Evolutionary conservation across 2,797 vertebrate species (phyloP), one percentile per base, ranked within the genome.

Genomic region (Schizothorax lantsangensis): DNA sequence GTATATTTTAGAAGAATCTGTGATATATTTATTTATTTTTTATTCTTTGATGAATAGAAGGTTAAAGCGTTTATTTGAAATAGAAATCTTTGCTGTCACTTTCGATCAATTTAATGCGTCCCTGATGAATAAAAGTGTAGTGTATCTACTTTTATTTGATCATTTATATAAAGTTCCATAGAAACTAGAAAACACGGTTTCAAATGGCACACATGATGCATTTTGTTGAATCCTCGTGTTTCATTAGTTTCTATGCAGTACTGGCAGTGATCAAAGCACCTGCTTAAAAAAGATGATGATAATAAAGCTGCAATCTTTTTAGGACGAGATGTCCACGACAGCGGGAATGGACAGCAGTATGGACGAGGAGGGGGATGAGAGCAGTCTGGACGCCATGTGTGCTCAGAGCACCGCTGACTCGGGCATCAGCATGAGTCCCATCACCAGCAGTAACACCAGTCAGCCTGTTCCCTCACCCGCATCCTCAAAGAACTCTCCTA

Each of bases 311-410:
- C 36, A 6, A 47, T 78, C 14, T 84, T 79, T 87, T 57, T 14
- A 96, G 95, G 95, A 93, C 0, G 95, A 95, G 87, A 90, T 93
- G 57, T 94, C 94, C 0, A 91, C 95, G 89, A 92, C 93, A 8
- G 95, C 96, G 87, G 95, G 96, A 88, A 94, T 95, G 26, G 94
- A 96, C 90, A 96, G 95, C 88, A 95, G 95, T 79, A 94, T 93
- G 62, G 94, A 96, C 4, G 95, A 95, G 87, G 95, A 95, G 87
- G 93, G 89, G 59, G 93, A 91, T 0, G 95, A 95, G 33, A 95
- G 94, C 89, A 95, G 94, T 85, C 92, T 90, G 84, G 95, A 95
- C 6, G 93, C 94, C 43, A 93, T 95, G 82, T 94, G 94, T 89
- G 94, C 94, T 57, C 95, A 95, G 84, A 92, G 92, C 88, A 90